These are phyloP conservation scores for Acronicta psi DNA, from an alignment of 2,888 invertebrate genomes.

Conservation along the genomic window DNA sequence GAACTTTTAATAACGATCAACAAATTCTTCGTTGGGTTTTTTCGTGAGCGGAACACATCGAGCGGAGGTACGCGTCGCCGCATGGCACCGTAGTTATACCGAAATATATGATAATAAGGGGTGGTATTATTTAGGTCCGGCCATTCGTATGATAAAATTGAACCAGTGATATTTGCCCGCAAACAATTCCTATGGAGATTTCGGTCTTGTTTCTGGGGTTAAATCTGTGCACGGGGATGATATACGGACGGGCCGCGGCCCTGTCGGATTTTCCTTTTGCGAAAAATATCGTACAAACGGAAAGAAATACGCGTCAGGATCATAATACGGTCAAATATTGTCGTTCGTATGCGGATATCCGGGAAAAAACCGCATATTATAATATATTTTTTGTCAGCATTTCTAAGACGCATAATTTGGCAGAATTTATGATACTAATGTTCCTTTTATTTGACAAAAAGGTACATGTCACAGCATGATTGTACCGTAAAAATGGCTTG, in stretches of 20 bases:
- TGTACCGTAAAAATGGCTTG: constrained; percentile 28
- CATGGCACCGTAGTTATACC: constrained; percentile 71
- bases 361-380: constrained; percentile 49
- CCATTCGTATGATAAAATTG: constrained; percentile 87
- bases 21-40: constrained; percentile 64
- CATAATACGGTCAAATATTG: constrained; percentile 64
- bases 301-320: constrained; percentile 62
- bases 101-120: constrained; percentile 83
- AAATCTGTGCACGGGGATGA: constrained; percentile 84
- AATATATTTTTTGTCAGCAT: constrained; percentile 55
- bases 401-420: constrained; percentile 48
- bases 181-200: constrained; percentile 88
- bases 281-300: constrained; percentile 70
- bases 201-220: constrained; percentile 83
- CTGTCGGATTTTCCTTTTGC: constrained; percentile 67
- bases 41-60: constrained; percentile 66
- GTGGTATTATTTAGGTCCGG: constrained; percentile 83
- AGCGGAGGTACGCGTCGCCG: constrained; percentile 69
- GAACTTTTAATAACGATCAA: constrained; percentile 62
- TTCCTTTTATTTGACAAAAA: constrained; percentile 47
- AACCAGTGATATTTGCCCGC: constrained; percentile 84
- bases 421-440: constrained; percentile 42
- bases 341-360: constrained; percentile 64
- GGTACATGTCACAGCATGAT: constrained; percentile 30
- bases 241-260: constrained; percentile 72